phyloP scores from a whole-genome alignment of 2,888 invertebrate genomes.

The Deilephila porcellus region DNA sequence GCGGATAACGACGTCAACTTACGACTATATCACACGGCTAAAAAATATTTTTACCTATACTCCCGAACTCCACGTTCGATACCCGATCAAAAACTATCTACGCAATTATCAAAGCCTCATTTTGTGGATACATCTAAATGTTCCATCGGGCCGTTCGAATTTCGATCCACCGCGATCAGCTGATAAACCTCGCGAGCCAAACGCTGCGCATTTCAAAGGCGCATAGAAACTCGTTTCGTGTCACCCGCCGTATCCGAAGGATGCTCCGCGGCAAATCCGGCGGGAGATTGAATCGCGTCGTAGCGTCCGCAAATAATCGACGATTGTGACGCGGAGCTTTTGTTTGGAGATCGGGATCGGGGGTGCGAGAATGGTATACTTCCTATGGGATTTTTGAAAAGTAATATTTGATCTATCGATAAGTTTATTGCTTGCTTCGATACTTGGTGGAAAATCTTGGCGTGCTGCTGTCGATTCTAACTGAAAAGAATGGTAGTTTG shows the following conservation, averaged over 20 bases:
- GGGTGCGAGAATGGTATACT: not conserved
- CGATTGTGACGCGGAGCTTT: not conserved
- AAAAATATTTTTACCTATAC: not conserved
- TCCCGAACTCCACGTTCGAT: not conserved
- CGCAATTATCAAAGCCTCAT: not conserved
- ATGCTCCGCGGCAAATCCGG: slow-evolving; percentile 6
- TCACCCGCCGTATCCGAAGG: not conserved
- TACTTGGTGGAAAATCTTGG: no score
- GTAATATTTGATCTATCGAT: not conserved
- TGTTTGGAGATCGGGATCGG: not conserved
- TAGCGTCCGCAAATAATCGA: slow-evolving; percentile 9
- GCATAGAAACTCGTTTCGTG: slow-evolving; percentile 19
- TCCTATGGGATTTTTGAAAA: not conserved
- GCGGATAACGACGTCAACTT: no score
- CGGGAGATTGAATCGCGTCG: slow-evolving; percentile 13
- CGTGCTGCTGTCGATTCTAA: no score
- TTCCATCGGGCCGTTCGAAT: slow-evolving; percentile 14
- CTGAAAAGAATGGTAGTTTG: no score
- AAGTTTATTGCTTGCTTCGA: no score
- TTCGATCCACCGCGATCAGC: slow-evolving; percentile 7
- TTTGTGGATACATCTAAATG: not conserved
- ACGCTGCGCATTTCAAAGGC: slow-evolving; percentile 3
- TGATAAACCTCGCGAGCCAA: slow-evolving; percentile 15
- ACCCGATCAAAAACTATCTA: not conserved
- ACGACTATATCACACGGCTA: no score